Base-by-base conservation (phyloP, 2,888 invertebrate genomes). In the Dicycla oo region DNA sequence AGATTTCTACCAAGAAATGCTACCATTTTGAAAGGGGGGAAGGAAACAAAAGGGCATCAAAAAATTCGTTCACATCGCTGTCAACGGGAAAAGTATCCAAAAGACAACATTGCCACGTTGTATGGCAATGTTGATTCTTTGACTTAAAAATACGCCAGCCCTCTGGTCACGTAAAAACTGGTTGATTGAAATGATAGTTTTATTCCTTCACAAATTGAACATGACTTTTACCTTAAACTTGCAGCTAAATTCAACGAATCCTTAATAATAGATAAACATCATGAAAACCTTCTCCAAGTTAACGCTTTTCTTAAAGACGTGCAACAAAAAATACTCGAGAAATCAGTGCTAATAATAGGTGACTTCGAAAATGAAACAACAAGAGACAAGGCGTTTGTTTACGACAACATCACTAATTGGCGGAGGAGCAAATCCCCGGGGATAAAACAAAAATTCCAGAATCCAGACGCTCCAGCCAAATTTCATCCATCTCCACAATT, bases 241-340 rank as follows among this genome's bases (percentile, higher is more conserved):
- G 15, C 72, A 72, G 72, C n/a, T 30, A 75, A 23, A 11, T 72
- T 72, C 75, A 64, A 75, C 26, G 72, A 72, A 38, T 63, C 75
- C 5, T 11, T 45, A 5, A 0, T 75, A 8, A 0, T 64, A 23
- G 15, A 60, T 7, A 53, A 53, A 0, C 6, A 45, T 8, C n/a
- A 45, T 20, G n/a, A 64, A 26, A 75, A 64, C n/a, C 26, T 23
- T 0, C n/a, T 5, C 11, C 18, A 47, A 30, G 26, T 20, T 11
- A 20, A 72, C 1, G n/a, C 45, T 0, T 5, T 75, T 5, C 45
- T 72, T 0, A 30, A 51, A 40, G 38, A 53, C 2, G n/a, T 54
- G 1, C 43, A 54, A 8, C 23, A 45, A 26, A 18, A 11, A 13
- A 6, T 23, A 7, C 34, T 23, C 5, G 69, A 34, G 5, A 45